A percentile compares a stretch with the other conserved stretches of the same genome.
These are phyloP conservation scores for Microchrysa polita DNA, from an alignment of 2,888 invertebrate genomes.

Conservation along the genomic window DNA sequence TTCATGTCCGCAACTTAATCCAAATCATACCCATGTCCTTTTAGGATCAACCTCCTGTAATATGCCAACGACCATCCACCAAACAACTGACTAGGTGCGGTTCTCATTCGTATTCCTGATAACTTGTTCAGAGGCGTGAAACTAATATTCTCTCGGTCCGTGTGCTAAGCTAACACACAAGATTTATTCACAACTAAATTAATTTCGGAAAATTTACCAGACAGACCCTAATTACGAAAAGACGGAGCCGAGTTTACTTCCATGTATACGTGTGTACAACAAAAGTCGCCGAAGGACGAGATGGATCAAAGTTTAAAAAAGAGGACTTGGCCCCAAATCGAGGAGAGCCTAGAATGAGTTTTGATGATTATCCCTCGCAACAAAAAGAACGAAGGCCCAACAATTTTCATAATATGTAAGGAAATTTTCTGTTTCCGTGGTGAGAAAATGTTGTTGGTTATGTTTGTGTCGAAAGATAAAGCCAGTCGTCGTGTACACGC, in stretches of 20 bases:
- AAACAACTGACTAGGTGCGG: not conserved
- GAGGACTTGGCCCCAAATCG: no score
- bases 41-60: no score
- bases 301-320: no score
- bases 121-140: not conserved
- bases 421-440: not conserved
- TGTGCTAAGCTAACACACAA: no score
- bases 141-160: not conserved
- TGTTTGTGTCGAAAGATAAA: slow-evolving; percentile 2
- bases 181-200: slow-evolving; percentile 12
- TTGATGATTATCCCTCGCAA: not conserved
- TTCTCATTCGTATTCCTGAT: not conserved
- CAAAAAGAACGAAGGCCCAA: not conserved
- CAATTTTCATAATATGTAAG: not conserved
- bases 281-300: not conserved
- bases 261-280: no score
- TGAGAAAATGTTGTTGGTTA: slow-evolving; percentile 4
- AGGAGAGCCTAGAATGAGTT: not conserved
- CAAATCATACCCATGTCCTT: no score
- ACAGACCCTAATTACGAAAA: not conserved
- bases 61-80: not conserved
- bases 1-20: no score
- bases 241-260: no score
- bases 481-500: no score
- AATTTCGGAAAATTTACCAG: not conserved